phyloP scores from a whole-genome alignment of 2,888 invertebrate species.

The Drosophila robusta region DNA sequence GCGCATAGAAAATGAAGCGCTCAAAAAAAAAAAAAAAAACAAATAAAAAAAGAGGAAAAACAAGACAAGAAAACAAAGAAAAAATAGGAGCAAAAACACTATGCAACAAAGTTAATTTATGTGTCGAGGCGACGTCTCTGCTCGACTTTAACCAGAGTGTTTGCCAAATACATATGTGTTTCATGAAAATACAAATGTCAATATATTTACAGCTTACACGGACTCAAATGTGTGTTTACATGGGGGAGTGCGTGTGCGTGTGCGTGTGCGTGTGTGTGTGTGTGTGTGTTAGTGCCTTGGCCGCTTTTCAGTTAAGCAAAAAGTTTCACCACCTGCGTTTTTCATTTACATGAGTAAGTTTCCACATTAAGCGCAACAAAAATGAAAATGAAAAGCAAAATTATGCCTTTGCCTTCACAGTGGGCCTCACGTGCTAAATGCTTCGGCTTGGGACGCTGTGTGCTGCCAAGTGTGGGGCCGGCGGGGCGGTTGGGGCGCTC shows the following conservation, averaged over 20 bases:
- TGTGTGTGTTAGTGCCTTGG: constrained; percentile 23
- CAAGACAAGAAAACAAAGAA: constrained; percentile 8
- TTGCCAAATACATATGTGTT: constrained; percentile 45
- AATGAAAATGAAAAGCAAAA: constrained; percentile 62
- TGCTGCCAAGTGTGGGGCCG: not conserved
- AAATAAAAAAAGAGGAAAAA: constrained; percentile 2
- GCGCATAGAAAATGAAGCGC: constrained; percentile 43
- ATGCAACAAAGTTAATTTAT: constrained; percentile 64
- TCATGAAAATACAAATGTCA: constrained; percentile 63
- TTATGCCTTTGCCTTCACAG: constrained; percentile 56
- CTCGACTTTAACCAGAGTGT: constrained; percentile 40
- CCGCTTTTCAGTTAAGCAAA: constrained; percentile 49
- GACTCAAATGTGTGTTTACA: not conserved
- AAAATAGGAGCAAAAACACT: constrained; percentile 1
- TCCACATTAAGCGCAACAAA: constrained; percentile 67
- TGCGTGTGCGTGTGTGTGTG: not conserved
- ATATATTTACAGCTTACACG: constrained; percentile 40
- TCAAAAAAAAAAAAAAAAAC: constrained; percentile 20
- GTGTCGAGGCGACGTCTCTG: constrained; percentile 29
- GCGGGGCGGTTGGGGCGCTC: no score
- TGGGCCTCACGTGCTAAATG: constrained; percentile 24
- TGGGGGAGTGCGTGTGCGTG: not conserved
- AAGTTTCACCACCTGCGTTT: constrained; percentile 71
- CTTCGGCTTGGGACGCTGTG: not conserved
- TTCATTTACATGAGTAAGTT: constrained; percentile 80